Base-by-base conservation (phyloP, 2,113 vertebrate genomes). In the Leucopsar rothschildi region DNA sequence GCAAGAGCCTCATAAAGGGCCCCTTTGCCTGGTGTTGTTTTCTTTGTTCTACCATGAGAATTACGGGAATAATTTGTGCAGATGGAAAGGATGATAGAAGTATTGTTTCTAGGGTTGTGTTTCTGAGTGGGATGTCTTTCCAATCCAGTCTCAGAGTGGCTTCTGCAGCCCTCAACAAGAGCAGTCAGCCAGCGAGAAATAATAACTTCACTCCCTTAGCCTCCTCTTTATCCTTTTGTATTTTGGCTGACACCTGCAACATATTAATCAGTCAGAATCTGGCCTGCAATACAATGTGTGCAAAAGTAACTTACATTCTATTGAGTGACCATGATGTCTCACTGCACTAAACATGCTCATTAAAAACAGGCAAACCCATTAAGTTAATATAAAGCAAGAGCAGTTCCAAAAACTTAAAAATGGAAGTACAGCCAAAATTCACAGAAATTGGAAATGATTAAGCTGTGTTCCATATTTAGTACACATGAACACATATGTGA, bases 231-330 rank as follows among this genome's bases (percentile, higher is more conserved):
- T 66, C 55, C 76, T 91, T 94, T 91, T 89, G 89, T 66, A 87
- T 95, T 95, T 91, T 97, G 94, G 75, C 94, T 93, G 82, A 95
- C 90, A 96, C 94, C 84, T 94, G 90, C 78, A 80, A 80, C 12
- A 0, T 55, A 77, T 94, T 92, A 95, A 90, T 92, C 87, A 77
- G 35, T 37, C 84, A 88, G 82, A 94, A 81, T 92, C 68, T 96
- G 82, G 79, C 71, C 90, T 72, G 39, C 45, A 90, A 90, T 35
- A 35, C 28, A 20, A 57, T 23, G 37, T 37, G 45, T 5, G 5
- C 72, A 80, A 89, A 96, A 88, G 42, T 50, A 52, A 69, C 83
- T 87, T 79, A 53, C 49, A 55, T 91, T 94, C 89, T 78, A 57
- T 23, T 69, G 49, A 93, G 59, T 77, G 85, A 80, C 79, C 56